These are phyloP conservation scores for Amaurobius ferox DNA, from an alignment of 2,888 invertebrate genomes.

Conservation along the genomic window DNA sequence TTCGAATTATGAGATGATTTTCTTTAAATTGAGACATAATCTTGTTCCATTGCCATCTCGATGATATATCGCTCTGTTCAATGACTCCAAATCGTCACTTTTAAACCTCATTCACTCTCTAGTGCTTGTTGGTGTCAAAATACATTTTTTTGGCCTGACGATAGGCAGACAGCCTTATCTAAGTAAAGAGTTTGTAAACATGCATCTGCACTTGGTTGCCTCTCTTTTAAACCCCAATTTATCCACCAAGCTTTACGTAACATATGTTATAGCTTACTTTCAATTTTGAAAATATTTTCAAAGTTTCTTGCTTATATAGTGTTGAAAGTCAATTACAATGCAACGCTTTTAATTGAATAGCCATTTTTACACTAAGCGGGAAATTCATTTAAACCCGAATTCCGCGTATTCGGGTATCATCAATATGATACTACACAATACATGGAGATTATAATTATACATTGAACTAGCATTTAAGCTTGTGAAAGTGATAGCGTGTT, in stretches of 20 bases:
- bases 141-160: constrained; percentile 2
- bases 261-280: neutral
- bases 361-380: too few species aligned
- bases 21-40: neutral
- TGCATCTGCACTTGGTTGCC: neutral
- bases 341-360: too few species aligned
- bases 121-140: constrained; percentile 6
- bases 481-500: too few species aligned
- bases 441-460: too few species aligned
- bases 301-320: too few species aligned
- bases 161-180: constrained; percentile 1
- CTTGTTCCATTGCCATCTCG: neutral
- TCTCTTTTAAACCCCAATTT: neutral
- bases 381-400: too few species aligned
- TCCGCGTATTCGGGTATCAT: too few species aligned
- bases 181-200: constrained; percentile 2
- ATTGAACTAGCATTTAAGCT: too few species aligned
- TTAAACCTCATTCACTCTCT: neutral
- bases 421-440: too few species aligned
- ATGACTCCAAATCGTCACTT: neutral
- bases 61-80: neutral
- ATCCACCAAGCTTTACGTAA: neutral
- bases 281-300: too few species aligned
- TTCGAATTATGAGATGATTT: too few species aligned
- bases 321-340: too few species aligned